These are phyloP conservation scores for Regulus satrapa DNA, from an alignment of 2,113 vertebrate genomes.

Conservation along the genomic window DNA sequence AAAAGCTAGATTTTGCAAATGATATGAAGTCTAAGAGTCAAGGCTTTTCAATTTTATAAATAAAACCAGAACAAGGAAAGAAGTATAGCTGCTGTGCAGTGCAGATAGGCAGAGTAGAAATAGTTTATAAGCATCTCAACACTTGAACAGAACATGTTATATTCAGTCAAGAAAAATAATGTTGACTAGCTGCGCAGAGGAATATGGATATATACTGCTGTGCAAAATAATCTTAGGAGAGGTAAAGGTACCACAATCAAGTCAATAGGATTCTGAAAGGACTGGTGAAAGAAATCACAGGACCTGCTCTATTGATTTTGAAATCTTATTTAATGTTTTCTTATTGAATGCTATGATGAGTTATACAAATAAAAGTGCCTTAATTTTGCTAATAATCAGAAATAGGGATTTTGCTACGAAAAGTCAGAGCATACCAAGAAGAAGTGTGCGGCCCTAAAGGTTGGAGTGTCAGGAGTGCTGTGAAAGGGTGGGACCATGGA, in stretches of 20 bases:
- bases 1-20: neutral
- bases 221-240: neutral
- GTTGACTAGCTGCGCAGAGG: neutral
- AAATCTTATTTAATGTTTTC: neutral
- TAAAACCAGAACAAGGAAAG: neutral
- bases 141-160: neutral
- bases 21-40: neutral
- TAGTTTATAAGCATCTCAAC: neutral
- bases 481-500: rapidly evolving
- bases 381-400: neutral
- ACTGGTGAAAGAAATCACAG: neutral
- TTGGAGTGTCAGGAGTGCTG: neutral
- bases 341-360: neutral
- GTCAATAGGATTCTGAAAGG: neutral
- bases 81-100: neutral
- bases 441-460: rapidly evolving
- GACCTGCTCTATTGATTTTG: neutral
- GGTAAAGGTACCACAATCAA: rapidly evolving
- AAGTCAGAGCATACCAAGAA: neutral
- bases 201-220: neutral
- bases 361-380: neutral
- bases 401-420: neutral
- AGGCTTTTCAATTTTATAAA: neutral
- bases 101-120: neutral
- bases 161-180: neutral